Evolutionary conservation across 2,113 vertebrate genomes (phyloP), one percentile per base, ranked within the genome.

Genomic region (Pseudorasbora parva): DNA sequence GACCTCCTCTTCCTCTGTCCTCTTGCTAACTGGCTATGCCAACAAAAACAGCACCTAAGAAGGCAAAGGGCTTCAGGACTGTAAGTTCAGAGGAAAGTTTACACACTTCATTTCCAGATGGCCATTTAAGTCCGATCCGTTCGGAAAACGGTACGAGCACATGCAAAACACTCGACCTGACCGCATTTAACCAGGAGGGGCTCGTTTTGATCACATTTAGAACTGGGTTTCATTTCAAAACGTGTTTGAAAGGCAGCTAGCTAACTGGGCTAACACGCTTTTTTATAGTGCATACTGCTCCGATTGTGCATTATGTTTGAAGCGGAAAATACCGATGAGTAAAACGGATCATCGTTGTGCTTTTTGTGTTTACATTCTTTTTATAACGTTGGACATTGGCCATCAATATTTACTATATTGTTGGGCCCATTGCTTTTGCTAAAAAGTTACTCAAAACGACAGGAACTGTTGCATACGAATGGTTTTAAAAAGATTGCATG

Each of bases 1-100:
- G 93, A 94, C 94, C 94, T 94, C 94, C 94, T 95, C 94, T 94
- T 95, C 94, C 93, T 94, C 92, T 92, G 88, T 90, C 89, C 93
- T 93, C 88, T 85, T 83, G 86, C 86, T 87, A 83, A 56, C 66
- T 66, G 75, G 86, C 86, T 84, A 93, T 92, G 93, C 93, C 94
- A 94, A 93, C 91, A 94, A 93, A 92, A 93, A 94, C 93, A 93
- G 93, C 92, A 93, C 91, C 91, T 90, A 90, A 91, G 91, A 87
- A 92, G 87, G 89, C 90, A 88, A 89, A 73, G 89, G 73, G 77
- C 49, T 82, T 69, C 73, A 73, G 43, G 88, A 89, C 90, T 37
- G 93, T 94, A 93, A 94, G 92, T 93, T 92, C 87, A 92, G 87
- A 87, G 85, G 68, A 62, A 83, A 49, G 76, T 85, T 87, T 79